Conservation (phyloP, 2,797 vertebrate species). For the Pitangus sulphuratus region DNA sequence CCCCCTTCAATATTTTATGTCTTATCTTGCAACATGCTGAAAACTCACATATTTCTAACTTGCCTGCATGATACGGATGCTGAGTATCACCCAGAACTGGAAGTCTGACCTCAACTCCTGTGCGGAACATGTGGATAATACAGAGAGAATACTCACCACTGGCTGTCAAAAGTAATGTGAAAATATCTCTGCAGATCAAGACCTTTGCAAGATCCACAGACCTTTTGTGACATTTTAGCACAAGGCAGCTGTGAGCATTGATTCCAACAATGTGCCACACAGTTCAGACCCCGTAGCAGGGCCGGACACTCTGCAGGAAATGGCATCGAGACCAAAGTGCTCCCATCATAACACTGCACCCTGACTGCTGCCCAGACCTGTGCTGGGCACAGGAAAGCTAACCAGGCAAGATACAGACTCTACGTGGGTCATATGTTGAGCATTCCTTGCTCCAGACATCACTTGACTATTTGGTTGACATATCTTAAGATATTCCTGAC, state of each 20-base stretch:
- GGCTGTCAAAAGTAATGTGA: not conserved
- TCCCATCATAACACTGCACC: not conserved
- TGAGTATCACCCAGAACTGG: not conserved
- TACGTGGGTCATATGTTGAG: not conserved
- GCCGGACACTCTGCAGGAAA: not conserved
- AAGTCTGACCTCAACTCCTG: not conserved
- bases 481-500: not conserved
- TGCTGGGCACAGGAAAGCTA: not conserved
- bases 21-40: not conserved
- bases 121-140: not conserved
- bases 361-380: not conserved
- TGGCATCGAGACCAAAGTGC: not conserved
- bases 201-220: not conserved
- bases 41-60: not conserved
- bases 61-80: not conserved
- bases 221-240: not conserved
- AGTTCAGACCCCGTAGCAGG: rapidly evolving
- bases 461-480: not conserved
- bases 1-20: not conserved
- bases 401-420: not conserved
- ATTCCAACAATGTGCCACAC: not conserved
- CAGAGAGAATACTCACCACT: not conserved
- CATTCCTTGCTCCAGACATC: not conserved
- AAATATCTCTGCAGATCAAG: not conserved
- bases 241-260: rapidly evolving